Conservation (phyloP, 2,113 vertebrate species). For the Scomber colias region DNA sequence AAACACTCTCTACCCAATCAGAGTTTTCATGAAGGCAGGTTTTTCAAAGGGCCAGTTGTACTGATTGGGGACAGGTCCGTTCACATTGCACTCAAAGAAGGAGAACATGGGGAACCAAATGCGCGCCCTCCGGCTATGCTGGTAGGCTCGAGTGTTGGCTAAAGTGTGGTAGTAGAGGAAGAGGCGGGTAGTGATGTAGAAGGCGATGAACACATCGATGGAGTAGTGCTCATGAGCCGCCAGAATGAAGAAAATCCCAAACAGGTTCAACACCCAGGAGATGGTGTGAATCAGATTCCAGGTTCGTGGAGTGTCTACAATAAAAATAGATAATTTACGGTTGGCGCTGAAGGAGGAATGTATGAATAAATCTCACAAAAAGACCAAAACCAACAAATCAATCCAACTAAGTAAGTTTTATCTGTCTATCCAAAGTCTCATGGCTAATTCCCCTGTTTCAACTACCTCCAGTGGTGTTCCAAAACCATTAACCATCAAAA, state of each 20-base stretch:
- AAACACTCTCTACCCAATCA: slow-evolving; percentile 86
- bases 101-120: slow-evolving; percentile 99
- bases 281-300: slow-evolving; percentile 98
- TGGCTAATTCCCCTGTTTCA: background rate
- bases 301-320: slow-evolving; percentile 92
- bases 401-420: background rate
- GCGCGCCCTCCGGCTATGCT: slow-evolving; percentile 93
- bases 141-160: slow-evolving; percentile 95
- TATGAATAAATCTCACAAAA: too few species aligned
- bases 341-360: background rate
- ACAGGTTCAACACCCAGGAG: slow-evolving; percentile 98
- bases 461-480: too few species aligned
- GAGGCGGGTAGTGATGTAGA: slow-evolving; percentile 98
- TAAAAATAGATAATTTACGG: background rate
- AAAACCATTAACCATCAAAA: too few species aligned
- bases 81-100: slow-evolving; percentile 98
- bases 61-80: slow-evolving; percentile 95
- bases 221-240: slow-evolving; percentile 99
- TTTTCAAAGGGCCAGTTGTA: slow-evolving; percentile 96
- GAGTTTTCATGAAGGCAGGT: slow-evolving; percentile 90
- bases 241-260: slow-evolving; percentile 99
- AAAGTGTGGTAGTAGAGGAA: slow-evolving; percentile 98
- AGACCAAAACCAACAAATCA: background rate
- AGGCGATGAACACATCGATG: slow-evolving; percentile 98
- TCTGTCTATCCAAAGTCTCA: background rate